Base-by-base conservation (phyloP, 2,797 vertebrate genomes). In the Falco biarmicus region DNA sequence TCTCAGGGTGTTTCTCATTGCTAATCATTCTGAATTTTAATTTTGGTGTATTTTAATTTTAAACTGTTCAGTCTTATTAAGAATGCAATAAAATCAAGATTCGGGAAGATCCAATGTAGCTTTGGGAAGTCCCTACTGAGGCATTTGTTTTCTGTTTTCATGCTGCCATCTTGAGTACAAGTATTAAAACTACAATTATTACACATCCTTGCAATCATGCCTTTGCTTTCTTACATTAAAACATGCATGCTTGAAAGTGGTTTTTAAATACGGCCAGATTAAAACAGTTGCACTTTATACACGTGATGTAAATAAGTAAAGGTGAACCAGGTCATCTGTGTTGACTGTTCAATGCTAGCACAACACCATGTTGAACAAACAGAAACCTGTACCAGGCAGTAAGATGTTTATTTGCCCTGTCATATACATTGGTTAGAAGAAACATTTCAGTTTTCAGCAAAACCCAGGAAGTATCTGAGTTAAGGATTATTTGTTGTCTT, bases 161-260 rank as follows among this genome's bases (percentile, higher is more conserved):
- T 96, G 89, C 92, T 96, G 97, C 97, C 97, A 97, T 93, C 97
- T 95, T 77, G 84, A 95, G 97, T 17, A 15, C 5, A 79, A 84
- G 3, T n/a, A 6, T 80, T 47, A 91, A 92, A 95, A 90, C n/a
- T 51, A 60, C 90, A 91, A 2, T 25, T 81, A 37, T 1, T 83
- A 37, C 13, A 26, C 11, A 5, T 5, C 11, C 15, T 34, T 45
- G 12, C 5, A 37, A 15, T 4, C 28, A 26, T 5, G 13, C 29
- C 47, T 77, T 90, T 51, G 18, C 28, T 77, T 51, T 50, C 53
- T 59, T n/a, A 10, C 10, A 37, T 25, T 43, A 31, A 70, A 28
- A 13, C 20, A 61, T 28, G 21, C 8, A 1, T 21, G 25, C 41
- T 74, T 50, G 29, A 64, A 84, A 61, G 15, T 10, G 51, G 7